A percentile compares a stretch with the other conserved stretches of the same genome.
Conservation (phyloP, 2,113 vertebrate species). For the Erythrocercus mccallii region DNA sequence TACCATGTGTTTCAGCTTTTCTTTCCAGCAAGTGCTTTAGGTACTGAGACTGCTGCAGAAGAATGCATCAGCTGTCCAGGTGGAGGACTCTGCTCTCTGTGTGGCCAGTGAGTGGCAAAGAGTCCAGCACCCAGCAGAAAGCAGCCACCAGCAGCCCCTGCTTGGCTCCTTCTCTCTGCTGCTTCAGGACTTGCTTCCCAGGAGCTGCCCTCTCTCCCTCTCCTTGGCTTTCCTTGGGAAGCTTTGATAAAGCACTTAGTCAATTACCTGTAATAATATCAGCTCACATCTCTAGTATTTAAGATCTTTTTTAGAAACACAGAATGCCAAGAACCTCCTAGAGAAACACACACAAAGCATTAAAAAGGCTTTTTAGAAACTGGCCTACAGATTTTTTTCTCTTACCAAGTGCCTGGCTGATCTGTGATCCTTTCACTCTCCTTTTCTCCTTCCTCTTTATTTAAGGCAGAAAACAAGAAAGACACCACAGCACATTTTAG, state of each 20-base stretch:
- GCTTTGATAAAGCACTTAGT: background rate
- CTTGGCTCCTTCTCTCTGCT: background rate
- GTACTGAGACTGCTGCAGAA: background rate
- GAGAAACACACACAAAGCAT: background rate
- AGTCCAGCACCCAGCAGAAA: background rate
- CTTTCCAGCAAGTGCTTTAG: background rate
- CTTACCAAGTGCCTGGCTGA: background rate
- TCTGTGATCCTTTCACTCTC: background rate
- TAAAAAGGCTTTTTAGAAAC: background rate
- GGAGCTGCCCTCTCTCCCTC: background rate
- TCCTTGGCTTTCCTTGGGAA: background rate
- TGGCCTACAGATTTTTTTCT: background rate
- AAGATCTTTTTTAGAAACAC: background rate
- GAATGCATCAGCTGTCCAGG: background rate
- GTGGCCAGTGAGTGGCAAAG: background rate
- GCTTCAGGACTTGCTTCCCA: background rate
- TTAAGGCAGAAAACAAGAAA: background rate
- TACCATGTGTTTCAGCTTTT: background rate
- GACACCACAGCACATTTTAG: conserved; percentile 6
- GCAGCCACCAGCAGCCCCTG: background rate
- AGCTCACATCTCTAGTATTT: background rate
- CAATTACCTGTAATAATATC: background rate
- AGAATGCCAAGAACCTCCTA: background rate
- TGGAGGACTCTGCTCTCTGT: background rate
- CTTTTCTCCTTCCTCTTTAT: background rate